phyloP scores from a whole-genome alignment of 1,140 invertebrate species.

The Rhynchophorus ferrugineus region DNA sequence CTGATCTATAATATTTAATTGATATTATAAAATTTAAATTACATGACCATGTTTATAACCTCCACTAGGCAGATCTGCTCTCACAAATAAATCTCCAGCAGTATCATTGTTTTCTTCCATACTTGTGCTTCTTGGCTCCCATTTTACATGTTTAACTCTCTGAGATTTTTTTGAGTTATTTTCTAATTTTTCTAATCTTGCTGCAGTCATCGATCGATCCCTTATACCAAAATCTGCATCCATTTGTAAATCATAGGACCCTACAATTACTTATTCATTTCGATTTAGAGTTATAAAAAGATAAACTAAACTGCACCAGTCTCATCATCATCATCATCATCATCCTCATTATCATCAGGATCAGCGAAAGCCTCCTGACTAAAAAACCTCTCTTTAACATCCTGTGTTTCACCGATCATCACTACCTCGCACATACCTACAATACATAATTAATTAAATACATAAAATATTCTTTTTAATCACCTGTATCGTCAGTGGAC shows the following conservation, averaged over 20 bases:
- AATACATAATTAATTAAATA: slow-evolving; percentile 17
- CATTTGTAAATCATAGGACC: slow-evolving; percentile 64
- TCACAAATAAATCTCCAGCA: slow-evolving; percentile 58
- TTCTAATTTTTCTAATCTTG: slow-evolving; percentile 82
- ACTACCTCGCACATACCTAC: slow-evolving; percentile 64
- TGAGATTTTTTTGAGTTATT: slow-evolving; percentile 72
- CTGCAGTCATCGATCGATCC: slow-evolving; percentile 80
- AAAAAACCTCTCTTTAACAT: slow-evolving; percentile 46
- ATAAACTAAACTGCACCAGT: slow-evolving; percentile 3
- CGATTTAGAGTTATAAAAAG: neutral
- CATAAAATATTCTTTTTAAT: slow-evolving; percentile 1
- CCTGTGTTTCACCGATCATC: slow-evolving; percentile 54
- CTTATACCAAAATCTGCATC: slow-evolving; percentile 69
- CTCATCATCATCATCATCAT: slow-evolving; percentile 57
- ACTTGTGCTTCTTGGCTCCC: slow-evolving; percentile 47
- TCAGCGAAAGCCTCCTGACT: slow-evolving; percentile 59
- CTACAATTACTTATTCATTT: slow-evolving; percentile 32
- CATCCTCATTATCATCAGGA: slow-evolving; percentile 68
- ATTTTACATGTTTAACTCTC: slow-evolving; percentile 72
- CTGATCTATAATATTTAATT: slow-evolving; percentile 7
- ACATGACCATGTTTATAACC: no score
- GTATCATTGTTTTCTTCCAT: slow-evolving; percentile 28
- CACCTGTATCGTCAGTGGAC: slow-evolving; percentile 88
- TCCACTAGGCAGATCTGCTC: slow-evolving; percentile 45
- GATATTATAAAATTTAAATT: no score